Evolutionary conservation across 1,140 invertebrate species (phyloP).

Genomic region (Cherax destructor): DNA sequence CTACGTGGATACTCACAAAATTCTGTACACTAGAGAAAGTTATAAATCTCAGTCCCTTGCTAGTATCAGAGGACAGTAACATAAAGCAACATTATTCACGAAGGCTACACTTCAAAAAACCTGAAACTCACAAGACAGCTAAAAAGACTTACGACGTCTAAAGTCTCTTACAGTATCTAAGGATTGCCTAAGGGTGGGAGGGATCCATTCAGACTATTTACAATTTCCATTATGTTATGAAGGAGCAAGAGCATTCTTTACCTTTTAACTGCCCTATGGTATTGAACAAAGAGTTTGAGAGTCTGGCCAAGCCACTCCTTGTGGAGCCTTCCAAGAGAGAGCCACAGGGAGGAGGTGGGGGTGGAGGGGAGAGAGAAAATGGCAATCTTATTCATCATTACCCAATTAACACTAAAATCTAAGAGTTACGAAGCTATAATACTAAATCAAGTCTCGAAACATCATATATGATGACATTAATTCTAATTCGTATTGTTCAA

Average conservation of each 20-base stretch:
- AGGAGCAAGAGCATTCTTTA: slow-evolving; percentile 57
- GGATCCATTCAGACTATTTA: slow-evolving; percentile 11
- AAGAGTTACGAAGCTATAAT: slow-evolving; percentile 10
- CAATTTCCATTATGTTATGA: slow-evolving; percentile 24
- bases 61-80: not conserved
- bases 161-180: not conserved
- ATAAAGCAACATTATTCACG: not conserved
- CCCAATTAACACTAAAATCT: slow-evolving; percentile 11
- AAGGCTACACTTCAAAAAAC: slow-evolving; percentile 7
- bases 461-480: not conserved
- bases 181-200: not conserved
- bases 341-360: slow-evolving; percentile 21
- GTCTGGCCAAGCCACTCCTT: slow-evolving; percentile 69
- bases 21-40: not conserved
- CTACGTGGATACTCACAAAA: not conserved
- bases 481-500: not conserved
- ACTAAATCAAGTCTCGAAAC: not conserved
- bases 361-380: slow-evolving; percentile 42
- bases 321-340: slow-evolving; percentile 60
- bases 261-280: slow-evolving; percentile 70
- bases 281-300: slow-evolving; percentile 72
- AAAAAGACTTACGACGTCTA: slow-evolving; percentile 8
- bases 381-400: slow-evolving; percentile 44
- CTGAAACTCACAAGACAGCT: not conserved
- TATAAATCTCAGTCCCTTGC: not conserved